Evolutionary conservation across 92 coral and sea anemone genomes (phyloP), one percentile per base, ranked within the genome.

Genomic region (Epizoanthus ramosus): DNA sequence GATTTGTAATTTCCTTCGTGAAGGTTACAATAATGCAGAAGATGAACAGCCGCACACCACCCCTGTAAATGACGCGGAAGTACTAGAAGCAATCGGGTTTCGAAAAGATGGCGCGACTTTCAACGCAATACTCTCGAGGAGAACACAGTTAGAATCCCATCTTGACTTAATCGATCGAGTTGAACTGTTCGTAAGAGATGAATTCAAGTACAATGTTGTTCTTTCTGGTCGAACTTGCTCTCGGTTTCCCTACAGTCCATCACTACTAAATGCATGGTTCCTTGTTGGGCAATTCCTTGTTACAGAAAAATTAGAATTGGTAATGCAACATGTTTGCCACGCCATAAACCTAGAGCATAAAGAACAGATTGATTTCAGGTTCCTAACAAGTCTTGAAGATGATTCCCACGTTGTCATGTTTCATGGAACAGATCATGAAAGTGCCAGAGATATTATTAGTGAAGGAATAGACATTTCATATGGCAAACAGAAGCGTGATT

Each of bases 341-440:
- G 28, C 50, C 52, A 69, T 79, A 24, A 85, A 85, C 79, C 35
- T 68, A 21, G 80, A 31, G 61, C 68, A 76, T 4, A 57, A 57
- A 59, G 3, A 24, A 18, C 57, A 45, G 50, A 50, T 50, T 50
- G 54, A 50, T 50, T 50, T 10, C 2, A 50, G 2, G 3, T 5
- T 13, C 15, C 24, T 18, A 1, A 3, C 9, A 6, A 59, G 64
- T 59, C 22, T 21, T 21, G 31, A 87, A 16, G 75, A 68, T 65
- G 86, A 28, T 18, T 15, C 41, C 15, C 47, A 22, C 63, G 17
- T 80, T 8, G 45, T 81, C 47, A 79, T 89, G 10, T 89, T 35
- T 68, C 92, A 89, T 43, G 92, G 92, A 64, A 89, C 92, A n/a
- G 92, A 89, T 39, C 89, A 80, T 39, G 75, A 66, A 37, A 89